Evolutionary conservation across 2,888 invertebrate genomes (phyloP).

Genomic region (Apodemia mormo): DNA sequence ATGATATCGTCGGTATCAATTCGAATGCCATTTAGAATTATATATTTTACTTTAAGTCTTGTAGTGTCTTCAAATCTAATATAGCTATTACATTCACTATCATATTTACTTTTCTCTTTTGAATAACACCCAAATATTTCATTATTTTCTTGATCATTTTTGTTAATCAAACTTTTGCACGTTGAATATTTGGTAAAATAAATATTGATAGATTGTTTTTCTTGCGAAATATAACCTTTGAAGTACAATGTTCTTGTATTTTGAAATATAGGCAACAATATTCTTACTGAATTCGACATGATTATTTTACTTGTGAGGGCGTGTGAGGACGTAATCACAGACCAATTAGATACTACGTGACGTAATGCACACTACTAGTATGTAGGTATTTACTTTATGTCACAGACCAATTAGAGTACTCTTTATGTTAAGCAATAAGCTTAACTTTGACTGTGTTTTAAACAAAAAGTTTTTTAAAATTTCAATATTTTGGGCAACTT

Average conservation of each 20-base stretch:
- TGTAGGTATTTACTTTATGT: too few relatives aligned
- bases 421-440: too few relatives aligned
- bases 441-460: too few relatives aligned
- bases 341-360: too few relatives aligned
- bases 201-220: conserved; percentile 45
- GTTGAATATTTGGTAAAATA: conserved; percentile 53
- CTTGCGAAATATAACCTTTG: conserved; percentile 49
- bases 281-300: conserved; percentile 41
- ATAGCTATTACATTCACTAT: conserved; percentile 37
- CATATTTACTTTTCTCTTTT: conserved; percentile 28
- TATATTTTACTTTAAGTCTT: conserved; percentile 43
- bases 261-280: conserved; percentile 53
- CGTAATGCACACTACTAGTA: too few relatives aligned
- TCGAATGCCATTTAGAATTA: conserved; percentile 49
- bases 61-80: conserved; percentile 9
- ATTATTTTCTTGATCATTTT: conserved; percentile 32
- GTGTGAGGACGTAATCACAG: too few relatives aligned
- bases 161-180: conserved; percentile 36
- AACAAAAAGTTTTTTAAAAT: too few relatives aligned
- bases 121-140: conserved; percentile 52
- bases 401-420: too few relatives aligned
- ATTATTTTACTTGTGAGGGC: background rate
- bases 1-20: conserved; percentile 45
- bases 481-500: too few relatives aligned
- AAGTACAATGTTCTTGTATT: conserved; percentile 47